These are phyloP conservation scores for Spilogale gracilis DNA, from an alignment of 2,113 vertebrate genomes.

Conservation along the genomic window DNA sequence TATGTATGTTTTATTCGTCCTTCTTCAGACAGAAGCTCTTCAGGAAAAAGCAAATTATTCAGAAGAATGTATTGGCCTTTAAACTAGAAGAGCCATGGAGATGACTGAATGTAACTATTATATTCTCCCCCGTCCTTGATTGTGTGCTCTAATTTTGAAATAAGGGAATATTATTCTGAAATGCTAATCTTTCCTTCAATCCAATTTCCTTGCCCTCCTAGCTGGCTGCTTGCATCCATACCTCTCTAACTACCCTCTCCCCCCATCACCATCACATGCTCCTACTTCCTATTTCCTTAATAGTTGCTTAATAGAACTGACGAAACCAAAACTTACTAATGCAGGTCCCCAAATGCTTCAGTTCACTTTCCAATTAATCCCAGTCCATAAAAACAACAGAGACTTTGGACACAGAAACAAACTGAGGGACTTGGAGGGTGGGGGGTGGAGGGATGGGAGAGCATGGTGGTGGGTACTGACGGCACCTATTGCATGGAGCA, in stretches of 20 bases:
- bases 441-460: too few species aligned
- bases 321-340: background rate
- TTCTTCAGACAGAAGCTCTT: background rate
- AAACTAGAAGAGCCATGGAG: background rate
- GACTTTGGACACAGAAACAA: too few species aligned
- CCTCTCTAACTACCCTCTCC: background rate
- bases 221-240: background rate
- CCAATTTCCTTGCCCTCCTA: background rate
- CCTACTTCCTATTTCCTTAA: background rate
- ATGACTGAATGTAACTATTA: background rate
- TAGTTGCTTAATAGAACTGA: background rate
- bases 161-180: background rate
- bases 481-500: too few species aligned
- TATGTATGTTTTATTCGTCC: background rate
- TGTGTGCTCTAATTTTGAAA: background rate
- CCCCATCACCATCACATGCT: too few species aligned
- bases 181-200: background rate
- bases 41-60: background rate
- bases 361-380: background rate
- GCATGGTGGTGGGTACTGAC: too few species aligned
- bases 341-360: background rate
- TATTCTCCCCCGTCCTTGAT: background rate
- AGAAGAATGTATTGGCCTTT: background rate
- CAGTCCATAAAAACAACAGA: background rate
- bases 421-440: too few species aligned